Percentiles rank a stretch among this genome's conserved stretches.
These are phyloP conservation scores for Octopus sinensis DNA, from an alignment of 1,140 invertebrate species.

Conservation along the genomic window DNA sequence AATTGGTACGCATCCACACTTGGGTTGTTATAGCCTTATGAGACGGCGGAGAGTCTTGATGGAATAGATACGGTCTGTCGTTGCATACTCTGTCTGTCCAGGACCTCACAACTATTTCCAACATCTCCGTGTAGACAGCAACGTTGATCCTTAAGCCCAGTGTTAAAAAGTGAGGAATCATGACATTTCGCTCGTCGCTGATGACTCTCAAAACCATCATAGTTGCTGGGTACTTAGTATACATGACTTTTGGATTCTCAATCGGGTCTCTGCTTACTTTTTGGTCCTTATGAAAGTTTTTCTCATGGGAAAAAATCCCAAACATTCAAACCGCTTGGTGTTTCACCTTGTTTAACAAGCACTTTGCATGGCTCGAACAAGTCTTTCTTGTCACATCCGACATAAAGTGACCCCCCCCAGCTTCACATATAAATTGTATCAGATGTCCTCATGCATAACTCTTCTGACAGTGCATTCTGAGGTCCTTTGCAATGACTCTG, in stretches of 20 bases:
- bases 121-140: too few species aligned
- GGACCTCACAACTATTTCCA: too few species aligned
- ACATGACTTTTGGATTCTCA: background rate
- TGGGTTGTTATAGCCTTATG: background rate
- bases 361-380: background rate
- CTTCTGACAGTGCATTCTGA: background rate
- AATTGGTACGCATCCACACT: background rate
- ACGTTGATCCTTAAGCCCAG: too few species aligned
- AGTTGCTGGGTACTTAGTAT: too few species aligned
- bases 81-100: background rate
- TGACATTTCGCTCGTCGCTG: background rate
- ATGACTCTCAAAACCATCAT: too few species aligned
- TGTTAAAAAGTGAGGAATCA: background rate
- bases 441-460: background rate
- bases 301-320: background rate
- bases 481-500: background rate
- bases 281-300: background rate
- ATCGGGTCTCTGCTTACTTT: background rate
- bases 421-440: background rate
- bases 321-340: background rate
- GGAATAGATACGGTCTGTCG: background rate
- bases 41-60: background rate
- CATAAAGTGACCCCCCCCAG: background rate
- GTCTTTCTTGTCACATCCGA: background rate
- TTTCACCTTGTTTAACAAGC: background rate